Evolutionary conservation across 2,888 invertebrate genomes (phyloP), one percentile per base, ranked within the genome.

Genomic region (Siphlonurus alternatus): DNA sequence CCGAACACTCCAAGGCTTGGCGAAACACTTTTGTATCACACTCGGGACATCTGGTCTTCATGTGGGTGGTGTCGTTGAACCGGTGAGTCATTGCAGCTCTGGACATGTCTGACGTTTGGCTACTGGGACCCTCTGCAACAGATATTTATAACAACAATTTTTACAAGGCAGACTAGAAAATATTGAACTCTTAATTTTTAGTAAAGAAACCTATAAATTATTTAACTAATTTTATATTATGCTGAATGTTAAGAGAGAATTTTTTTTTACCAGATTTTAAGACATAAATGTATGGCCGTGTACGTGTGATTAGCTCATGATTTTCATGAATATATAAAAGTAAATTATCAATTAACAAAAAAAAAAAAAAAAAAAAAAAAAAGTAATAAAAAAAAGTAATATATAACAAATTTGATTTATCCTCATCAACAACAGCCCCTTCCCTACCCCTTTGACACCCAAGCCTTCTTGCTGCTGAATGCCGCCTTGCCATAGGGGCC

Each of bases 21-120:
- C 78, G 76, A 68, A 78, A 78, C 38, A 79, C 76, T 66, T 77
- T 75, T 20, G 74, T 73, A 66, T 78, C 78, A 69, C 79, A 79
- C 67, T 78, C 76, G 15, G 76, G 70, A 69, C 80, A 80, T 63
- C 75, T 72, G 53, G 77, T 75, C 66, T 76, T 76, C 18, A 79
- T 73, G 25, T 60, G 74, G 61, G 75, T 73, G 66, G 7, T 56
- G 65, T 77, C 74, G 61, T 75, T 73, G 66, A 80, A 76, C 20
- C 71, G 69, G 70, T 80, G 80, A 5, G 77, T 74, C 59, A 69
- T 71, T 10, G 77, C 76, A 15, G 76, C 76, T 67, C 72, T 73
- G 22, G 76, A 77, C 68, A 74, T 70, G 64, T 59, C 59, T 18
- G 59, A 38, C 18, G 60, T 66, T 24, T 65, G 63, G 2, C 56